Base-by-base conservation (phyloP, 2,888 invertebrate species). In the Sabellastarte sp. region DNA sequence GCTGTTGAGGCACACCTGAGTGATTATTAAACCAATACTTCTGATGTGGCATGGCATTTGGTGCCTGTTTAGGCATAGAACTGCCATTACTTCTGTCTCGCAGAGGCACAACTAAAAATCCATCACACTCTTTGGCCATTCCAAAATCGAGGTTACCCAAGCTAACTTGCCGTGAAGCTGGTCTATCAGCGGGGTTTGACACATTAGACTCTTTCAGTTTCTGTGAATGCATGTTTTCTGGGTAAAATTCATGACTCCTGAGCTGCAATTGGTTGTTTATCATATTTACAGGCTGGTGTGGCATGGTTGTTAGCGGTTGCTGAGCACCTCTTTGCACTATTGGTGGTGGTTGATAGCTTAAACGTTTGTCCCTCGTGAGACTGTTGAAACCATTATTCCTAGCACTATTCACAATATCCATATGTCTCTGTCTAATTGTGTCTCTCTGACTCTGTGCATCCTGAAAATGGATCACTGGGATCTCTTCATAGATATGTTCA, bases 111-210 rank as follows among this genome's bases (percentile, higher is more conserved):
- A 53, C 53, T 5, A 53, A 26, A 26, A 53, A 53, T 20, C 53
- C 53, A 53, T 26, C 53, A 53, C 10, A 53, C 28, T 53, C 53
- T 53, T 53, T 53, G 26, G 53, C 53, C 53, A n/a, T 53, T 10
- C 5, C 53, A 53, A 53, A 53, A 26, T 53, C 53, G 5, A 53
- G 28, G 24, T 53, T 53, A 5, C 53, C 53, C 53, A 53, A 53
- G 28, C 26, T 53, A n/a, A 53, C 53, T 20, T 41, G 41, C 41
- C 41, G 10, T 41, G 41, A 41, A 20, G 10, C 20, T 41, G 41
- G 41, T 41, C 41, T 41, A 10, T 20, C 20, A 15, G 41, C 10
- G 41, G 10, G 41, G 41, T 41, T 10, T 15, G 10, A 15, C 20
- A 15, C 10, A 15, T 10, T 15, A 41, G 41, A 41, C 10, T 20